Base-by-base conservation (phyloP, 1,140 invertebrate species). In the Prorops nasuta region DNA sequence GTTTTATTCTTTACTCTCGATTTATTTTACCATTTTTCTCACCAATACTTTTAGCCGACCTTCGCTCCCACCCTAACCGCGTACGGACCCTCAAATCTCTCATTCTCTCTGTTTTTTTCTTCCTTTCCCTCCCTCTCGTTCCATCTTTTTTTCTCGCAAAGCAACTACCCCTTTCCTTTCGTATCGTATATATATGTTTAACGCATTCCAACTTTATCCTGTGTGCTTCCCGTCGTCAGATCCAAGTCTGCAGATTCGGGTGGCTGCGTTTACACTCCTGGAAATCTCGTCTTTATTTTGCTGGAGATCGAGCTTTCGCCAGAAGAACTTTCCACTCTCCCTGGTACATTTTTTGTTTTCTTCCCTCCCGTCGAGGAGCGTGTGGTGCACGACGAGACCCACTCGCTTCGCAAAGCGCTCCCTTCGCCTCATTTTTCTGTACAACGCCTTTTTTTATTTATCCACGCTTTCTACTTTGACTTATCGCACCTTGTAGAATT, bases 31-130 rank as follows among this genome's bases (percentile, higher is more conserved):
- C 2, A 10, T 4, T 7, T 32, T 10, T 24, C 34, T 20, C 19
- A 14, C 16, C 14, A 48, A 28, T 7, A 36, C 39, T 45, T 51
- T 40, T 46, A 42, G 35, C n/a, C n/a, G n/a, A n/a, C 31, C 20
- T 40, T 51, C 37, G 42, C 15, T 28, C 24, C 24, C 4, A 6
- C 24, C 24, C 4, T 28, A 4, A 4, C 24, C 24, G 4, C 10
- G 24, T 28, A n/a, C n/a, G n/a, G n/a, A n/a, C n/a, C n/a, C n/a
- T n/a, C n/a, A n/a, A n/a, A n/a, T 36, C 32, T 9, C 21, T 37
- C 19, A 37, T 36, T 39, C 19, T 40, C 22, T 47, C 9, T 38
- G 28, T 24, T 9, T 31, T 36, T 14, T 6, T 24, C 16, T 18
- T 15, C 19, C 12, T 43, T 20, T 54, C 22, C 24, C 20, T 10